Conservation (phyloP, 2,888 invertebrate genomes). For the Leptura quadrifasciata region DNA sequence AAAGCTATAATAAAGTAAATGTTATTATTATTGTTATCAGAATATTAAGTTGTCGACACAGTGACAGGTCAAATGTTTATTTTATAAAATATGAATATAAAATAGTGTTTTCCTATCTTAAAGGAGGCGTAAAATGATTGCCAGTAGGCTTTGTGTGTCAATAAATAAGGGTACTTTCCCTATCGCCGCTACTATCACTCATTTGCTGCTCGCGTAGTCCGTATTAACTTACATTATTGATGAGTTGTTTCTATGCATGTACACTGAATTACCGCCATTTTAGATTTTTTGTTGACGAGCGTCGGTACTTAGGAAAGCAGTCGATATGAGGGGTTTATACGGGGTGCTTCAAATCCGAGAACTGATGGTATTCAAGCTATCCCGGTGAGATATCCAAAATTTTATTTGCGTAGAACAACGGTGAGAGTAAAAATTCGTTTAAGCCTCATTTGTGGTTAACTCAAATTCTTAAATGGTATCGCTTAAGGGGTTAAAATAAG, state of each 20-base stretch:
- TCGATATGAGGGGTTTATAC: conserved; percentile 11
- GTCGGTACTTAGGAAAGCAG: conserved; percentile 59
- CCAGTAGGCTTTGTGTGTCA: conserved; percentile 30
- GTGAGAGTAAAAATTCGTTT: neutral
- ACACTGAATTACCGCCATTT: conserved; percentile 66
- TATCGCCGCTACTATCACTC: conserved; percentile 57
- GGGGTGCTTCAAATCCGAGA: neutral
- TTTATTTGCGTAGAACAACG: neutral
- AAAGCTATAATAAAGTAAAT: conserved; percentile 12
- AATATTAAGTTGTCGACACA: conserved; percentile 41
- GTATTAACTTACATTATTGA: conserved; percentile 68
- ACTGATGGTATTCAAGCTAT: neutral
- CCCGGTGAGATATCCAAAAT: neutral
- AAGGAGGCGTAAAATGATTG: conserved; percentile 23
- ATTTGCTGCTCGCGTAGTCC: conserved; percentile 52
- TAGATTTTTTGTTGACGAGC: conserved; percentile 65
- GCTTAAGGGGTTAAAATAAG: neutral
- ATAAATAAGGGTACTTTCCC: conserved; percentile 51
- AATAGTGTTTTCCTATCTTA: conserved; percentile 23
- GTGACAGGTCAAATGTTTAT: conserved; percentile 43
- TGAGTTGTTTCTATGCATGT: conserved; percentile 66
- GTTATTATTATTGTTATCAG: conserved; percentile 19
- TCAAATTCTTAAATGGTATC: neutral
- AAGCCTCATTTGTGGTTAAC: neutral
- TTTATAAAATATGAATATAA: conserved; percentile 30